Conservation (phyloP, 1,140 invertebrate species). For the Tetramorium simillimum region DNA sequence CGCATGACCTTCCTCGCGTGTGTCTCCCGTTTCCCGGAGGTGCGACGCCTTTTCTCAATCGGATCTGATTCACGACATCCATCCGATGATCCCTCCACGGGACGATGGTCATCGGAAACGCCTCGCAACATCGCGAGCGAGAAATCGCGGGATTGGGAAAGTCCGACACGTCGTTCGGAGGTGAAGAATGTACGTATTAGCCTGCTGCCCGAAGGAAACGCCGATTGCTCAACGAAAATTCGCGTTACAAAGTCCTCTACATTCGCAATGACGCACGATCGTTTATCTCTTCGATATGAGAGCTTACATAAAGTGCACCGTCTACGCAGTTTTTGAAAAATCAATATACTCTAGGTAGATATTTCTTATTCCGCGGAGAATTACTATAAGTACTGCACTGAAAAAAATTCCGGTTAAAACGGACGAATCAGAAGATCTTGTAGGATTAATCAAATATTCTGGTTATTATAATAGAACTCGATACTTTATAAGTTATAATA, state of each 20-base stretch:
- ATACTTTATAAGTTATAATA: no score
- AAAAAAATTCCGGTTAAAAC: no score
- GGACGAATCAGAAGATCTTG: no score
- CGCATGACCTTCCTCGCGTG: background rate
- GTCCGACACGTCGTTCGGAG: slow-evolving; percentile 8
- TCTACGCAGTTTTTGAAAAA: background rate
- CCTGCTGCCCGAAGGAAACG: slow-evolving; percentile 1
- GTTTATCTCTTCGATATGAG: background rate
- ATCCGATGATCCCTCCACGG: slow-evolving; percentile 24
- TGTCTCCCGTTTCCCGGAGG: slow-evolving; percentile 24
- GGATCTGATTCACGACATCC: slow-evolving; percentile 18
- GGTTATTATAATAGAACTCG: no score
- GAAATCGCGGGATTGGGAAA: slow-evolving; percentile 50
- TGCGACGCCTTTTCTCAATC: slow-evolving; percentile 24
- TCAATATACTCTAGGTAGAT: background rate
- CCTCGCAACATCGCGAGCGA: slow-evolving; percentile 11
- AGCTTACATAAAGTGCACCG: background rate
- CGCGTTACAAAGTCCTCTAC: background rate
- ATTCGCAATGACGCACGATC: background rate
- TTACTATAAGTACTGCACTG: no score
- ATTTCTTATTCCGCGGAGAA: background rate
- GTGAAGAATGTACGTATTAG: slow-evolving; percentile 17
- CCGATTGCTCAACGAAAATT: slow-evolving; percentile 10
- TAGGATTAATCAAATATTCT: no score
- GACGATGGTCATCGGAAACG: slow-evolving; percentile 27